Base-by-base conservation (phyloP, 2,888 invertebrate genomes). In the Drosophila birchii region DNA sequence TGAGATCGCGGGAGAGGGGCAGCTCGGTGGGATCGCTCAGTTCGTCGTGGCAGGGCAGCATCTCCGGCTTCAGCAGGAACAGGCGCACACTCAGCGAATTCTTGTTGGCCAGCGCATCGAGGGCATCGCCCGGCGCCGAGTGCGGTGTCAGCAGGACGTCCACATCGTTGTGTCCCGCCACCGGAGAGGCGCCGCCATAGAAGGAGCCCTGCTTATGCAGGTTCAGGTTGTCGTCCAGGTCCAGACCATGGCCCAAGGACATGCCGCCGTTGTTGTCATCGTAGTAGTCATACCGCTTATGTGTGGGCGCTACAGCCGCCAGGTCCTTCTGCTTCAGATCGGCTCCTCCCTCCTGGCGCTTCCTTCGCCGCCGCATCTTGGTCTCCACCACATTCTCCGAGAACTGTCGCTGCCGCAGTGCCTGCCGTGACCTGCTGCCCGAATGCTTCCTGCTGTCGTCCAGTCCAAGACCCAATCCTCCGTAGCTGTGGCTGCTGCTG, bases 1-100 rank as follows among this genome's bases (percentile, higher is more conserved):
- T 92, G 23, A 92, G 90, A 78, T 92, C 94, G 64, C 94, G 94
- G 78, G 94, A 94, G 41, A 94, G 93, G 7, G 94, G 94, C 85
- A 94, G 93, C 49, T 94, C 95, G 23, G 95, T 95, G 53, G 94
- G 94, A 84, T 94, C 94, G 83, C 94, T 94, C n/a, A 94, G 92
- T 58, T 94, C 94, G 74, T 94, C 94, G 60, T 95, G 94, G 87
- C 95, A 95, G 23, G 95, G 95, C 62, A 95, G 91, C 60, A 93
- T 92, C 78, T 94, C 94, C 5, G 94, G 93, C 2, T 94, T 94
- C 66, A 95, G 93, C 82, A 94, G 94, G 57, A 94, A 93, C 66
- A 95, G 90, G 29, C 90, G 94, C 60, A 80, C 91, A 66, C 75
- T 82, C 43, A 88, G 66, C 29, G 88, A 73, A 7, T 89, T 83